Base-by-base conservation (phyloP, 2,797 vertebrate genomes). In the Triplophysa yarkandensis region DNA sequence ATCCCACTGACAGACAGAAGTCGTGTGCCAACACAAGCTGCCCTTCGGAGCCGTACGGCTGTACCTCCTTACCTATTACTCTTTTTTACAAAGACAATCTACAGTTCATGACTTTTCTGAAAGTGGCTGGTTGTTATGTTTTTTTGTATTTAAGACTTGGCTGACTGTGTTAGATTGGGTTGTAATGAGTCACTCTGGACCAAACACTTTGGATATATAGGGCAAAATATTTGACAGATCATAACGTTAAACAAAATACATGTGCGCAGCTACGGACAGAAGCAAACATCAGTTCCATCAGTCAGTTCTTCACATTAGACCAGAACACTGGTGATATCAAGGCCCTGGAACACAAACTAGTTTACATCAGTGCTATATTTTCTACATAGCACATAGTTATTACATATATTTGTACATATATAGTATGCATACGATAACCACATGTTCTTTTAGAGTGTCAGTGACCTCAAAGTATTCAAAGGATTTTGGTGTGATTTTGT, bases 381-480 rank as follows among this genome's bases (percentile, higher is more conserved):
- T 78, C 43, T 65, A 75, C 19, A 64, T 60, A 54, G 34, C 32
- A 50, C 48, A 58, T 34, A 66, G 71, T 43, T 41, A 43, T n/a
- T 11, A 41, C 48, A n/a, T 28, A 41, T 74, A 61, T 68, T 27
- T 66, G 71, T 66, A 66, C 50, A 74, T 39, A 50, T 43, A 39
- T 13, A 39, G 32, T 28, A 41, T n/a, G n/a, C 50, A 54, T 32
- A 32, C 65, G 19, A 44, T 78, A 74, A 50, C 61, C 62, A 69
- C 36, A 71, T 69, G 62, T 80, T 57, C 8, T 77, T 68, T 82
- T 67, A 68, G 74, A 77, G 71, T 55, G 19, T 80, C 69, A 74
- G 65, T 77, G 73, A 65, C 44, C 48, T 68, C 34, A 11, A 41
- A 76, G 54, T 77, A 63, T 68, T 76, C 57, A 68, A 63, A 65